A percentile compares a stretch with the other conserved stretches of the same genome.
Conservation (phyloP, 2,113 vertebrate genomes). For the Cyanoramphus novaezelandiae region DNA sequence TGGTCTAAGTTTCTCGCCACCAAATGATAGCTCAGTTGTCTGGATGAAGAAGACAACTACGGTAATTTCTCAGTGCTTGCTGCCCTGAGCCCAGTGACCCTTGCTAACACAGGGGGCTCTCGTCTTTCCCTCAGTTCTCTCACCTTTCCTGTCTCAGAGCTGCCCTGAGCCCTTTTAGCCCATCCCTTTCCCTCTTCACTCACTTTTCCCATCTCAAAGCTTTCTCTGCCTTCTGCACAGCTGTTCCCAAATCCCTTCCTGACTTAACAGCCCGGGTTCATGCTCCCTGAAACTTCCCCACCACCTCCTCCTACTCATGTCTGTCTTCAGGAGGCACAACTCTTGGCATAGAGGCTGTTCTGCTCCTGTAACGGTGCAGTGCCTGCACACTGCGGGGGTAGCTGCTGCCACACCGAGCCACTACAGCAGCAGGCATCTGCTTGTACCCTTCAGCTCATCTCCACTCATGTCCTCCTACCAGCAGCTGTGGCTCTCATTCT, state of each 20-base stretch:
- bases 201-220: neutral
- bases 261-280: neutral
- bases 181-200: neutral
- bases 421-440: neutral
- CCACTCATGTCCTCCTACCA: neutral
- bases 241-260: neutral
- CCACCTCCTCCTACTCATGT: neutral
- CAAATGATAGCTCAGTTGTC: neutral
- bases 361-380: neutral
- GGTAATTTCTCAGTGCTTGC: neutral
- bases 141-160: neutral
- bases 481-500: neutral
- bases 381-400: neutral
- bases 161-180: neutral
- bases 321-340: neutral
- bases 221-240: neutral
- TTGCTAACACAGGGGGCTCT: neutral
- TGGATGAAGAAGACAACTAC: neutral
- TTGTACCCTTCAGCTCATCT: neutral
- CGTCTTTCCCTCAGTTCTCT: neutral
- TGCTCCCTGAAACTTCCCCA: fast-evolving
- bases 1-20: neutral
- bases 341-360: neutral
- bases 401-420: neutral
- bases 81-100: neutral